Evolutionary conservation across 2,888 invertebrate species (phyloP), one percentile per base, ranked within the genome.

Genomic region (Maniola hyperantus): DNA sequence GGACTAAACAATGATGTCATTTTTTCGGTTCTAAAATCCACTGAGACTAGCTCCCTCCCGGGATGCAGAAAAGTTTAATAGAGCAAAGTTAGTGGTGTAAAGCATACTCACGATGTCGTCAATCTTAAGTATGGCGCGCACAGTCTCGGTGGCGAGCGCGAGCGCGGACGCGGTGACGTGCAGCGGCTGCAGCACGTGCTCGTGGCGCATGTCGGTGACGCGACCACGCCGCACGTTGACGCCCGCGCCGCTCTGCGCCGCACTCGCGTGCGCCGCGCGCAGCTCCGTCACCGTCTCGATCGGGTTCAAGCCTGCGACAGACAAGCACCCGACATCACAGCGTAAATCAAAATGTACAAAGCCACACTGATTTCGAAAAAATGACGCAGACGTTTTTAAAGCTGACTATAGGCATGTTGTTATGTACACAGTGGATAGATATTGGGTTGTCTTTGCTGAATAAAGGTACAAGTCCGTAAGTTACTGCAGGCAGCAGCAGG

Each of bases 101-200:
- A 65, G 15, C 36, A 18, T 83, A 93, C 96, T 95, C 79, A 99
- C 98, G 88, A 99, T 99, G 91, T 99, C 99, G 90, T 99, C 99
- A 80, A 99, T 99, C 93, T 99, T 99, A 83, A 99, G 94, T 90
- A 99, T 99, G 78, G 98, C 97, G 78, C 99, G 95, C 71, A 99
- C 97, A 61, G 99, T 99, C 93, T 99, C 99, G 0, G 99, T 96
- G 71, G 99, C 97, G 77, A 99, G 95, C 65, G 96, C 97, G 75
- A 99, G 95, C 59, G 99, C 98, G 76, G 98, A 98, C 61, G 96
- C 96, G 66, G 98, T 97, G 63, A 99, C 99, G 81, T 99, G 94
- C 76, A 99, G 94, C 55, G 99, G 99, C 89, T 99, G 99, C 68
- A 99, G 96, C 67, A 99, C 99, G 92, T 98, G 97, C 91, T 99